Percentiles rank a stretch among this genome's conserved stretches.
Evolutionary conservation across 2,888 invertebrate species (phyloP).

Genomic region (Deroplatys truncata): DNA sequence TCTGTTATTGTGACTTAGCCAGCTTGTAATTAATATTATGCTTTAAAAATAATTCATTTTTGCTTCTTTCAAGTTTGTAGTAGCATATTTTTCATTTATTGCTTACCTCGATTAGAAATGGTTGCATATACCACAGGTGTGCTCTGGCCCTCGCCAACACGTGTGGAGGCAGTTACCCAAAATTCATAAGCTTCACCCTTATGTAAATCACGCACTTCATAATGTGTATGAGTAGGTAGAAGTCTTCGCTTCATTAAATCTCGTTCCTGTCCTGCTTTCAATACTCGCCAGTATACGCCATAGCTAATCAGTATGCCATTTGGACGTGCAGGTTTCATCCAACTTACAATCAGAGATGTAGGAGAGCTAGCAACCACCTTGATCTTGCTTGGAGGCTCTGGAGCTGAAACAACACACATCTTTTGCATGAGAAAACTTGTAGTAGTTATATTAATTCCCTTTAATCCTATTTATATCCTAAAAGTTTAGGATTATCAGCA

Average conservation of each 20-base stretch:
- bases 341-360: slow-evolving; percentile 39
- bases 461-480: no score
- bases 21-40: neutral
- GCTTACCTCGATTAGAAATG: slow-evolving; percentile 30
- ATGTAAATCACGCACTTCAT: slow-evolving; percentile 34
- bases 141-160: slow-evolving; percentile 46
- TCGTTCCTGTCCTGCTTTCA: slow-evolving; percentile 35
- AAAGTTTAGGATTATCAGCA: no score
- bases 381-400: slow-evolving; percentile 45
- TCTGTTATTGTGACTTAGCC: neutral
- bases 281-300: slow-evolving; percentile 40
- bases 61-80: no score
- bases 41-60: neutral
- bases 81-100: neutral
- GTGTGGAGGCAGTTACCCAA: slow-evolving; percentile 48
- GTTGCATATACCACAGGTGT: slow-evolving; percentile 41
- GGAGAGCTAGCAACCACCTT: slow-evolving; percentile 44
- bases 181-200: slow-evolving; percentile 38
- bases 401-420: slow-evolving; percentile 38
- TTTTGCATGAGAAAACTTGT: neutral
- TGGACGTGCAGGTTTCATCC: slow-evolving; percentile 44
- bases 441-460: no score
- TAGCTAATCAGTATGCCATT: slow-evolving; percentile 47
- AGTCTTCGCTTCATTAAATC: slow-evolving; percentile 35
- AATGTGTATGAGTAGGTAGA: slow-evolving; percentile 27